Evolutionary conservation across 2,797 vertebrate species (phyloP).

Genomic region (Phalanger gymnotis): DNA sequence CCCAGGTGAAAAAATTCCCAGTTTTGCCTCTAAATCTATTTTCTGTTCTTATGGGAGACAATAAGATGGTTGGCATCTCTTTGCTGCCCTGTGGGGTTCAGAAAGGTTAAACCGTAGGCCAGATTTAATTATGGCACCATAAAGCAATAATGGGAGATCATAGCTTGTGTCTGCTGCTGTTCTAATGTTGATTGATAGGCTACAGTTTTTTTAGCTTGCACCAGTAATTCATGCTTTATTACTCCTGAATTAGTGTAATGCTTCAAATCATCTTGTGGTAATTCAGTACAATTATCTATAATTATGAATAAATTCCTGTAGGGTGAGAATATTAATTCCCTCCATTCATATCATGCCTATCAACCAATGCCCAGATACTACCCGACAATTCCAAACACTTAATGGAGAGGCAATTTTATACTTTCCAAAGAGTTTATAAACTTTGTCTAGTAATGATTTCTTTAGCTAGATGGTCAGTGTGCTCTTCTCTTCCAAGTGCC

Average conservation of each 20-base stretch:
- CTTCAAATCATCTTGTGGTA: slow-evolving; percentile 71
- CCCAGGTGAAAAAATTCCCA: background rate
- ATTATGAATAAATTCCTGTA: slow-evolving; percentile 71
- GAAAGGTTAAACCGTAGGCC: slow-evolving; percentile 67
- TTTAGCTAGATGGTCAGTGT: background rate
- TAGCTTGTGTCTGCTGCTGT: slow-evolving; percentile 73
- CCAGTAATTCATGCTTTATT: slow-evolving; percentile 71
- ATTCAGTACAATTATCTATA: slow-evolving; percentile 70
- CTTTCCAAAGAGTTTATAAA: background rate
- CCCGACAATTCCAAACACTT: background rate
- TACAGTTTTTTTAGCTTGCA: slow-evolving; percentile 62
- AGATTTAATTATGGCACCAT: slow-evolving; percentile 67
- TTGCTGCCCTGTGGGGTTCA: slow-evolving; percentile 58
- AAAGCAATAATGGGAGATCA: slow-evolving; percentile 70
- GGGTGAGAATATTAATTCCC: slow-evolving; percentile 53
- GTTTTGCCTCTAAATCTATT: background rate
- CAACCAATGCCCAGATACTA: slow-evolving; percentile 17
- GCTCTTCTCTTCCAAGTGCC: background rate
- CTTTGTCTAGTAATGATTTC: background rate
- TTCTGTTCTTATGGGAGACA: slow-evolving; percentile 14
- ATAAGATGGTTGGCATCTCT: slow-evolving; percentile 61
- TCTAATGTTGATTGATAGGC: slow-evolving; percentile 68
- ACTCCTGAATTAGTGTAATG: slow-evolving; percentile 47
- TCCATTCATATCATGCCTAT: slow-evolving; percentile 55
- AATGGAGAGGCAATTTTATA: background rate